These are phyloP conservation scores for Atta cephalotes DNA, from an alignment of 1,140 invertebrate genomes.

Conservation along the genomic window DNA sequence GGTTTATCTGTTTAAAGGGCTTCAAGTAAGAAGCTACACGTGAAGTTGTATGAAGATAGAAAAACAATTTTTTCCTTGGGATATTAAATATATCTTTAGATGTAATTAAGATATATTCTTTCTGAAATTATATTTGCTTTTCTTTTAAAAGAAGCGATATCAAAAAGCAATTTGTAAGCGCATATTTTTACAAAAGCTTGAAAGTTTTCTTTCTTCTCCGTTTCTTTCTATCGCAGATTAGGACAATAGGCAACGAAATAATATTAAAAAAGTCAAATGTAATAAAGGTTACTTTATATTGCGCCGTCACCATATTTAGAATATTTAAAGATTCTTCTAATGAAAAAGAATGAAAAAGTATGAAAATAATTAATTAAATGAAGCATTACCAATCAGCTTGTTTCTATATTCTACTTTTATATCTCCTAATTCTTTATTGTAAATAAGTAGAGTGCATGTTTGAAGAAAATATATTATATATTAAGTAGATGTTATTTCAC, in stretches of 20 bases:
- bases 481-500: background rate
- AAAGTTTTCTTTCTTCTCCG: background rate
- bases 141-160: background rate
- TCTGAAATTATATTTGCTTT: background rate
- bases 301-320: background rate
- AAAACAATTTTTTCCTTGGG: background rate
- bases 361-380: background rate
- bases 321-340: background rate
- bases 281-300: background rate
- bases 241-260: background rate
- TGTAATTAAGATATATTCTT: background rate
- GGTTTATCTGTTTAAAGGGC: background rate
- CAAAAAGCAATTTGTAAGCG: background rate
- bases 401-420: conserved; percentile 15
- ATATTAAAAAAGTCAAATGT: background rate
- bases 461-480: background rate
- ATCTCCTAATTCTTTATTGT: background rate
- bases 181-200: background rate
- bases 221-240: background rate
- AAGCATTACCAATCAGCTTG: background rate
- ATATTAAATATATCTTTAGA: background rate
- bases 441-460: background rate
- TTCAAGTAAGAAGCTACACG: background rate
- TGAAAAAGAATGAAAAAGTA: background rate
- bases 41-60: background rate